Evolutionary conservation across 2,888 invertebrate genomes (phyloP), one percentile per base, ranked within the genome.

Genomic region (Iselma pallidipennis): DNA sequence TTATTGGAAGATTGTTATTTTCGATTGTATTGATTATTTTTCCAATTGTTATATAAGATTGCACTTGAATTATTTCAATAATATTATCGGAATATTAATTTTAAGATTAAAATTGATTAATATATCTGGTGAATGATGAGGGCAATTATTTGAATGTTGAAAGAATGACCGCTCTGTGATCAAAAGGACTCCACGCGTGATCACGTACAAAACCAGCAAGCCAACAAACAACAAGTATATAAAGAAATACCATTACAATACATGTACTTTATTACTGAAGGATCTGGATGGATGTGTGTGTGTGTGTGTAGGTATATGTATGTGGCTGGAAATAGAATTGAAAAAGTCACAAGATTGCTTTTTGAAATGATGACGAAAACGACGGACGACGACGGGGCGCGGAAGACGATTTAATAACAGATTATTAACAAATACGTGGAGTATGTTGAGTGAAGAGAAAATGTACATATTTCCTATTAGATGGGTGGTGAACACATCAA

Each of bases 101-200:
- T 51, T 26, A 28, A 21, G 29, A 29, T 51, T 31, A 25, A 31
- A 9, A 31, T 75, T 74, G 75, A 76, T 76, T 76, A 75, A 75
- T 76, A 73, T 74, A 75, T 75, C 71, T 67, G 21, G 19, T 45
- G 67, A 70, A 67, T 69, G 71, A 73, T 75, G 70, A 68, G 67
- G 69, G 74, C 76, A 75, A 76, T 75, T 75, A 75, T 72, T 74
- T 72, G 74, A 68, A n/a, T n/a, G n/a, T 74, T 72, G 61, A 54
- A 66, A 62, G 66, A 65, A 68, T 62, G 68, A 72, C 77, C 77
- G 77, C 77, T 74, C 74, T 77, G 74, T 77, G 76, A 77, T 77
- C 74, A 76, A 73, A 76, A 74, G 70, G 72, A 74, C 74, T 73
- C 66, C 74, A 77, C 75, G 75, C 74, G 76, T 77, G 76, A 76